Evolutionary conservation across 2,113 vertebrate genomes (phyloP), one percentile per base, ranked within the genome.

Genomic region (Tor tambroides): DNA sequence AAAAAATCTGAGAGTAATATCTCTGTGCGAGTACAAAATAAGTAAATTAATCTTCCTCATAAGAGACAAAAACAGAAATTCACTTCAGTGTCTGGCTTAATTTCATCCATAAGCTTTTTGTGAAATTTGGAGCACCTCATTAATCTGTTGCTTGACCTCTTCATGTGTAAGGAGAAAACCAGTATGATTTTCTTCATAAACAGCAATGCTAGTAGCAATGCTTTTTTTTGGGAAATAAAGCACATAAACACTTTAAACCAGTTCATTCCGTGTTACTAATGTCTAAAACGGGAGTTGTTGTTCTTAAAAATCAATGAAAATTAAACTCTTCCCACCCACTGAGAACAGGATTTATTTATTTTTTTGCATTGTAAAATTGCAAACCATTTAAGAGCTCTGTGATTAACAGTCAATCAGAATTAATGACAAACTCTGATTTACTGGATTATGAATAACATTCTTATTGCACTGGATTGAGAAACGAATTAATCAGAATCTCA

Each of bases 341-440:
- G 77, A 86, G 28, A 87, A 86, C 54, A 38, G 32, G 85, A 80
- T 59, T 86, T 49, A 80, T 59, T 86, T 49, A 72, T 41, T 56
- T 12, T 76, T 14, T 65, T 65, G 26, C 35, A 80, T 43, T 38
- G 23, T 23, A 81, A 85, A 85, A 75, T 38, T 74, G 56, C 90
- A 76, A 63, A 77, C 72, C 76, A 89, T 84, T 90, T 85, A 85
- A 59, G 71, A 84, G 75, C 17, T 6, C 82, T 85, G 84, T 88
- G 82, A 88, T 88, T 90, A 90, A 80, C 86, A 77, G 67, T 76
- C 65, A 85, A 32, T 72, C 30, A 63, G 84, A 91, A 87, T 83
- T 84, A 85, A 61, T 17, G 30, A 51, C 51, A 83, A 87, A 80
- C 46, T 83, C 82, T 41, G 85, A 86, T 89, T 90, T 88, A 88